Conservation (phyloP, 1,140 invertebrate species). For the Drosophila oshimai region DNA sequence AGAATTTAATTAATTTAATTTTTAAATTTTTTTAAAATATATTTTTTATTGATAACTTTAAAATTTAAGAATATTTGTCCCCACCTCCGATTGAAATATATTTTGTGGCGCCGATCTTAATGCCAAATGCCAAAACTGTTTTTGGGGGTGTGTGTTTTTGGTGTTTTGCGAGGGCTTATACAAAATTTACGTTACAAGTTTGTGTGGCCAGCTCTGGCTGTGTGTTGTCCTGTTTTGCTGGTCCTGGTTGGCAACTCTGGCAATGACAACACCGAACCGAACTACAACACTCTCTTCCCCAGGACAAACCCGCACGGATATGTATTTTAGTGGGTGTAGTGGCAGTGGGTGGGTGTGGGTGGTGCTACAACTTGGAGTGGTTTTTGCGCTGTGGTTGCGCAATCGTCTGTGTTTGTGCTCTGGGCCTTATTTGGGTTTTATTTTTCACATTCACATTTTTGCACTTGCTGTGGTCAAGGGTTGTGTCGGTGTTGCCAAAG, state of each 20-base stretch:
- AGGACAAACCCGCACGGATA: conserved; percentile 8
- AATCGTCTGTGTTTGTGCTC: conserved; percentile 61
- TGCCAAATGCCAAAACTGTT: conserved; percentile 60
- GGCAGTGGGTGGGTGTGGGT: conserved; percentile 35
- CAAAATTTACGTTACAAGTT: conserved; percentile 58
- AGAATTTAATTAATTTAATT: no score
- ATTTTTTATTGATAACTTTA: neutral
- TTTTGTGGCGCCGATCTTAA: conserved; percentile 43
- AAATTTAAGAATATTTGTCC: neutral
- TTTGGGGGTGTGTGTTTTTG: conserved; percentile 28
- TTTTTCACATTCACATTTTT: conserved; percentile 35
- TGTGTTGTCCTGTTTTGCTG: conserved; percentile 34
- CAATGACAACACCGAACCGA: conserved; percentile 58
- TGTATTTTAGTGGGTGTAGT: neutral
- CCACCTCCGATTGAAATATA: conserved; percentile 24
- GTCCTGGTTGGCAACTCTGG: conserved; percentile 65
- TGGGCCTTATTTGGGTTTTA: conserved; percentile 21
- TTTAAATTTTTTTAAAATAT: neutral
- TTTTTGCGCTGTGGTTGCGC: conserved; percentile 75
- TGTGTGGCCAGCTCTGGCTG: conserved; percentile 24
- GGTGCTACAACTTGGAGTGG: conserved; percentile 76
- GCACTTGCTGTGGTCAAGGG: conserved; percentile 69
- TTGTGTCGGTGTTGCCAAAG: conserved; percentile 75
- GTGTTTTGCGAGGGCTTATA: conserved; percentile 59
- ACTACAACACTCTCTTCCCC: conserved; percentile 30